A percentile compares a stretch with the other conserved stretches of the same genome.
phyloP scores from a whole-genome alignment of 2,888 invertebrate genomes.

The Slavum lentiscoides region DNA sequence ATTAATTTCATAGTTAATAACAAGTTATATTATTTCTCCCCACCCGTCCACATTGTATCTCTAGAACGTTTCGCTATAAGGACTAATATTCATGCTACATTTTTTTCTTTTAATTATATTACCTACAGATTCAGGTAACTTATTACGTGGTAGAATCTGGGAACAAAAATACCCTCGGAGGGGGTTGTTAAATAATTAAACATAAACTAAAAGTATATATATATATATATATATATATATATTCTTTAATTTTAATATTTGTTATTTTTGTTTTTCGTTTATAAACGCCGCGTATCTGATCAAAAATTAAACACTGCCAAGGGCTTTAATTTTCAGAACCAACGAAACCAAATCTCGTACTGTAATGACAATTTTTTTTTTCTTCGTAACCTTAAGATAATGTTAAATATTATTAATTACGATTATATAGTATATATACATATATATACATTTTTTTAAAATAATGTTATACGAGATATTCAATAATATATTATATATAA shows the following conservation, averaged over 20 bases:
- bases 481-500: not conserved
- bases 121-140: not conserved
- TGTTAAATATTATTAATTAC: slow-evolving; percentile 41
- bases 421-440: slow-evolving; percentile 40
- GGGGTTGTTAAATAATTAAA: slow-evolving; percentile 25
- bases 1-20: slow-evolving; percentile 49
- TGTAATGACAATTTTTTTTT: slow-evolving; percentile 33
- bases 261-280: not conserved
- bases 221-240: not conserved
- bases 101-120: not conserved
- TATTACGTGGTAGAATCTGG: slow-evolving; percentile 34
- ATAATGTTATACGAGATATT: slow-evolving; percentile 13
- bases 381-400: slow-evolving; percentile 40
- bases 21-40: slow-evolving; percentile 44
- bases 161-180: slow-evolving; percentile 5
- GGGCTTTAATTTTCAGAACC: slow-evolving; percentile 47
- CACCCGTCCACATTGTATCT: slow-evolving; percentile 26
- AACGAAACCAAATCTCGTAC: slow-evolving; percentile 30
- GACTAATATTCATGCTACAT: slow-evolving; percentile 2
- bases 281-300: slow-evolving; percentile 13
- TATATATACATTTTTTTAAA: slow-evolving; percentile 22
- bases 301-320: slow-evolving; percentile 52
- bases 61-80: slow-evolving; percentile 16
- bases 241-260: not conserved
- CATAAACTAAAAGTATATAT: too few species aligned